A percentile compares a stretch with the other conserved stretches of the same genome.
Conservation (phyloP, 1,140 invertebrate species). For the Drosophila kikkawai region DNA sequence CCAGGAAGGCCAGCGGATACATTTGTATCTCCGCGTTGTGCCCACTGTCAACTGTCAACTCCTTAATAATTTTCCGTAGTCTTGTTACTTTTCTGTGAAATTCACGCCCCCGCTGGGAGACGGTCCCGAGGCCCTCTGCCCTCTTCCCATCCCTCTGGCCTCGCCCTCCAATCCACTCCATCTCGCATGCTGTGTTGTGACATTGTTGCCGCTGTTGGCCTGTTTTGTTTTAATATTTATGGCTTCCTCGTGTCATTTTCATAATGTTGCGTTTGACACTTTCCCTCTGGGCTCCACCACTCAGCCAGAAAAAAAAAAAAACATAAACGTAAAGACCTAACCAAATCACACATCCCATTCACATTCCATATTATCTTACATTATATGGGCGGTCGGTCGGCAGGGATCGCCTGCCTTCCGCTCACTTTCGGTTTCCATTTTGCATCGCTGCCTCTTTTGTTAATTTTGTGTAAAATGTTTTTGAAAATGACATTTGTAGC, state of each 20-base stretch:
- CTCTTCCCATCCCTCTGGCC: background rate
- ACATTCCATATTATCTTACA: conserved; percentile 69
- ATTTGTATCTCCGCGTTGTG: conserved; percentile 73
- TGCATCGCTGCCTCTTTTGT: conserved; percentile 36
- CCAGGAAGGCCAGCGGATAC: conserved; percentile 55
- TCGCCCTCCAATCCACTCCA: conserved; percentile 2
- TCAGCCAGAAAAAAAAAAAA: conserved; percentile 2
- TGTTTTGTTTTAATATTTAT: conserved; percentile 79
- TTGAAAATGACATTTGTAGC: conserved; percentile 71
- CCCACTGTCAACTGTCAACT: conserved; percentile 67
- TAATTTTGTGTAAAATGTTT: conserved; percentile 58
- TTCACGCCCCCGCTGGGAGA: conserved; percentile 54
- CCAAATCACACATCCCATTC: conserved; percentile 48
- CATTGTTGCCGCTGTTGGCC: conserved; percentile 68
- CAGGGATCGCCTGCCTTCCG: conserved; percentile 34
- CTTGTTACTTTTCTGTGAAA: conserved; percentile 41
- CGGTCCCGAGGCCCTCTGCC: conserved; percentile 1
- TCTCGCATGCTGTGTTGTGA: conserved; percentile 66
- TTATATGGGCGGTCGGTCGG: conserved; percentile 65
- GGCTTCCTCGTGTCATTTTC: conserved; percentile 84
- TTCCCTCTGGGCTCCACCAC: conserved; percentile 62
- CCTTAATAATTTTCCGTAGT: conserved; percentile 69
- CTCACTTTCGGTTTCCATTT: conserved; percentile 36
- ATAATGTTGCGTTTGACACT: conserved; percentile 84
- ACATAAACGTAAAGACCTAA: conserved; percentile 3